These are phyloP conservation scores for Peromyscus melanophrys DNA, from an alignment of 2,797 vertebrate genomes.

Conservation along the genomic window DNA sequence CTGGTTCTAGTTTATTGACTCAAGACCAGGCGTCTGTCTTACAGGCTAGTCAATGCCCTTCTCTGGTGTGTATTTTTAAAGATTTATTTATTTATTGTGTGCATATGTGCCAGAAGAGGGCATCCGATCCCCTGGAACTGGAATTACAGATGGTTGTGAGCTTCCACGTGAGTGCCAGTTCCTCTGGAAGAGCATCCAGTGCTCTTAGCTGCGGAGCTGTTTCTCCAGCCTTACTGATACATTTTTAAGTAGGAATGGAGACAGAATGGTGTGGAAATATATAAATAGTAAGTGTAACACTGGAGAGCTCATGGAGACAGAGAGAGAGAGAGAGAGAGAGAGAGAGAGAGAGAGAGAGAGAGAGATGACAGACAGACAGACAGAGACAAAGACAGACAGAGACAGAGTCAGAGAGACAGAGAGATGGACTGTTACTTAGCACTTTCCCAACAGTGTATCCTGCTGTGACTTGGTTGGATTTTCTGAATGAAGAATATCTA, in stretches of 20 bases:
- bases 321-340: background rate
- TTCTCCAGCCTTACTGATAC: background rate
- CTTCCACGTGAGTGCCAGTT: background rate
- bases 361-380: too few relatives aligned
- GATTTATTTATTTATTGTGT: background rate
- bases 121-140: background rate
- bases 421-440: background rate
- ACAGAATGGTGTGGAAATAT: background rate
- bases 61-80: background rate
- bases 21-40: background rate
- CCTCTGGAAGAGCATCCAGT: background rate
- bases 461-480: constrained; percentile 1
- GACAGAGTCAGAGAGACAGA: background rate
- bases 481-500: background rate
- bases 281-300: background rate
- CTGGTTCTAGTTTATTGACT: constrained; percentile 20
- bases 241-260: constrained; percentile 1
- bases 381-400: background rate
- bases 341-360: background rate
- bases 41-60: background rate
- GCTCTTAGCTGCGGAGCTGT: background rate
- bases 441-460: background rate
- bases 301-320: background rate
- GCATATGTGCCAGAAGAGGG: background rate
- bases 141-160: background rate